Conservation (phyloP, 2,113 vertebrate species). For the Mionectes macconnelli region DNA sequence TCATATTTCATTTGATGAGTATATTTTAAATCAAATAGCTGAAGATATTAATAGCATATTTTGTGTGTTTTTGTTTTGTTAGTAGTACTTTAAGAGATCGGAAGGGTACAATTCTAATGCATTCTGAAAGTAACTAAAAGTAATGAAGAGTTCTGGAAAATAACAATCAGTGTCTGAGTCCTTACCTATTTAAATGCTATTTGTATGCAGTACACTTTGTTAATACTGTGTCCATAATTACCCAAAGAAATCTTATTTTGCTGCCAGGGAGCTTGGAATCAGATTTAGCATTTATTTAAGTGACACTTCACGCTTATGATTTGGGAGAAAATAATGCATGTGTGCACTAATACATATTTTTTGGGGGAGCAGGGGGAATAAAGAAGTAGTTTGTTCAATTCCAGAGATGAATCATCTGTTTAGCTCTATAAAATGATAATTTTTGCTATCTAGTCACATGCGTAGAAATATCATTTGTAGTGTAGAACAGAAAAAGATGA, state of each 20-base stretch:
- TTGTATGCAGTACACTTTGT: neutral
- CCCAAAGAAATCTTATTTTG: neutral
- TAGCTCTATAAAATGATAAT: neutral
- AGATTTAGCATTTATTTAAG: conserved; percentile 1
- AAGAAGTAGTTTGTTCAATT: neutral
- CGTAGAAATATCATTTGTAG: neutral
- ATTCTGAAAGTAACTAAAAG: neutral
- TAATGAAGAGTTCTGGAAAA: conserved; percentile 1
- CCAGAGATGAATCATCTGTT: neutral
- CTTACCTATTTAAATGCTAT: neutral
- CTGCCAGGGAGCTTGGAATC: neutral
- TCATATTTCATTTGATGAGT: neutral
- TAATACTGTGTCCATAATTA: neutral
- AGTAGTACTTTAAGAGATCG: neutral
- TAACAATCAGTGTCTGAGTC: neutral
- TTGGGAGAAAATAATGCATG: neutral
- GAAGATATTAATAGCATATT: neutral
- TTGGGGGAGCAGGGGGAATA: rapidly evolving
- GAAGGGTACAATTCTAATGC: neutral
- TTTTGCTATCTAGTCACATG: neutral
- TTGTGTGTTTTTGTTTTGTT: neutral
- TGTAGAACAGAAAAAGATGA: neutral
- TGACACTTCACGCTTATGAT: neutral
- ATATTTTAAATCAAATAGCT: neutral
- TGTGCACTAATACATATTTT: neutral